phyloP scores from a whole-genome alignment of 1,140 invertebrate species.

The Watersipora subatra region DNA sequence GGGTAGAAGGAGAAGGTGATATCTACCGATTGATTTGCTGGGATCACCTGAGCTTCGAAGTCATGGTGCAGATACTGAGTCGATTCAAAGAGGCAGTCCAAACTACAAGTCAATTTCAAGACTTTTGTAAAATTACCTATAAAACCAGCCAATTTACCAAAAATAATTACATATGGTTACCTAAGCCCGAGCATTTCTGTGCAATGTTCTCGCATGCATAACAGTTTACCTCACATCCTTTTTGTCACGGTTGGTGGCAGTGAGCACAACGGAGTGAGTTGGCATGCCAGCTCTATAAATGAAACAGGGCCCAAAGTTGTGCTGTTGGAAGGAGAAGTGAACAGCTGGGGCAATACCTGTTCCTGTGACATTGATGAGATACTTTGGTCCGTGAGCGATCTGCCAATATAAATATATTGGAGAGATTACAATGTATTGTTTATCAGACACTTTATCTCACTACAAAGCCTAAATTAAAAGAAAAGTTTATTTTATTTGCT shows the following conservation, averaged over 20 bases:
- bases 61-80: conserved; percentile 28
- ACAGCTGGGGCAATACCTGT: conserved; percentile 30
- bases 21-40: conserved; percentile 20
- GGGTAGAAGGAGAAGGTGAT: conserved; percentile 36
- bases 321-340: conserved; percentile 32
- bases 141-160: too few species aligned
- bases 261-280: conserved; percentile 19
- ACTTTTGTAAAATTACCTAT: too few species aligned
- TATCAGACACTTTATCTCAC: not conserved
- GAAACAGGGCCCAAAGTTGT: conserved; percentile 39
- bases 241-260: conserved; percentile 35
- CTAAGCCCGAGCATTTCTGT: too few species aligned
- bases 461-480: too few species aligned
- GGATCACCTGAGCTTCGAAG: conserved; percentile 31
- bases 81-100: conserved; percentile 32
- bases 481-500: not conserved
- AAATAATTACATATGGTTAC: too few species aligned
- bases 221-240: conserved; percentile 30
- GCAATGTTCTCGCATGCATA: too few species aligned
- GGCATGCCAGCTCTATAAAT: conserved; percentile 36
- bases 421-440: not conserved
- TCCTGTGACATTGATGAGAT: conserved; percentile 25
- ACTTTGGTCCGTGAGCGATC: conserved; percentile 34
- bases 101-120: conserved; percentile 24
- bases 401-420: conserved; percentile 18